Evolutionary conservation across 2,888 invertebrate species (phyloP).

Genomic region (Drosophila diplacantha): DNA sequence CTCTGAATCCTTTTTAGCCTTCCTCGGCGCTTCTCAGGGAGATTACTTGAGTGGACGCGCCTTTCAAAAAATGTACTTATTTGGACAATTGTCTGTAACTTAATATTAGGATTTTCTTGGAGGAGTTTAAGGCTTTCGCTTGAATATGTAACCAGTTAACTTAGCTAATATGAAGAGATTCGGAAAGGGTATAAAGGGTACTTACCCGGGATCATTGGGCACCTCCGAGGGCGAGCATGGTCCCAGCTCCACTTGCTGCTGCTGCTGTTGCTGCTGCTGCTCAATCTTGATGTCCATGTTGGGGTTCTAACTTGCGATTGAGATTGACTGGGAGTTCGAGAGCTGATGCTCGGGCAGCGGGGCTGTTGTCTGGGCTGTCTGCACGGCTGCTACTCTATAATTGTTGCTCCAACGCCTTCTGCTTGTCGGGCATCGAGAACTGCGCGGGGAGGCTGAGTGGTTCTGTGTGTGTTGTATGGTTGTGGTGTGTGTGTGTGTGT

Average conservation of each 20-base stretch:
- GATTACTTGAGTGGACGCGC: neutral
- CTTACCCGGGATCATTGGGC: constrained; percentile 96
- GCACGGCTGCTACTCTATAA: constrained; percentile 39
- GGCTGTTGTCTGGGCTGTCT: constrained; percentile 32
- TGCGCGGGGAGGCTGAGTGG: constrained; percentile 13
- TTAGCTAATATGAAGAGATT: neutral
- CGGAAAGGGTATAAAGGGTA: constrained; percentile 42
- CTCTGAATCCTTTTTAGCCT: neutral
- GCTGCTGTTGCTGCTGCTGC: constrained; percentile 78
- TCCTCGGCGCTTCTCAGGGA: neutral
- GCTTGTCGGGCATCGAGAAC: constrained; percentile 44
- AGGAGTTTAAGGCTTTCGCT: neutral
- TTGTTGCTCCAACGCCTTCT: constrained; percentile 44
- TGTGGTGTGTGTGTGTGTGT: neutral
- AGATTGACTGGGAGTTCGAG: constrained; percentile 16
- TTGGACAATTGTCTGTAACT: neutral
- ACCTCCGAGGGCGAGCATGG: constrained; percentile 92
- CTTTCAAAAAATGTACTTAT: neutral
- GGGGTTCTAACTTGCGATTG: constrained; percentile 24
- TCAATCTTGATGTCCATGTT: constrained; percentile 77
- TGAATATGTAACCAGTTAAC: neutral
- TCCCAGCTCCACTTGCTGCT: constrained; percentile 81
- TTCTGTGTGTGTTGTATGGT: constrained; percentile 6
- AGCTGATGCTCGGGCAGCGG: constrained; percentile 15
- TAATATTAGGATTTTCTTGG: neutral